Percentiles rank a stretch among this genome's conserved stretches.
Conservation (phyloP, 2,113 vertebrate species). For the Aramus guarauna region DNA sequence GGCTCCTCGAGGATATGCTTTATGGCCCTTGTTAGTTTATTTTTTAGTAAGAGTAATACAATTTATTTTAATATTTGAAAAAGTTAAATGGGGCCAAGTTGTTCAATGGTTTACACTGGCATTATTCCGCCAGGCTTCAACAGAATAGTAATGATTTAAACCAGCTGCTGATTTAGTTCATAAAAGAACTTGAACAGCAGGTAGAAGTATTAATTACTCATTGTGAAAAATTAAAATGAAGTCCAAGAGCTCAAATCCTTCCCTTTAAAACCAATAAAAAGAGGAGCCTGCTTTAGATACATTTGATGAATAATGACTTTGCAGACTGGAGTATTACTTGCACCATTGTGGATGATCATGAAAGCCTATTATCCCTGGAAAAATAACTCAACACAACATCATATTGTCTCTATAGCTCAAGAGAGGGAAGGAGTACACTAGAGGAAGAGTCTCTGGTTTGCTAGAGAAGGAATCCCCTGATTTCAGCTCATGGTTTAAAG, state of each 20-base stretch:
- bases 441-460: not conserved
- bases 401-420: not conserved
- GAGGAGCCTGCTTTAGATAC: not conserved
- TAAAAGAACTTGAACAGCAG: not conserved
- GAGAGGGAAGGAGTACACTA: not conserved
- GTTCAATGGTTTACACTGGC: not conserved
- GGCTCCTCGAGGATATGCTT: not conserved
- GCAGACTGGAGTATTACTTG: not conserved
- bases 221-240: not conserved
- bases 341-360: not conserved
- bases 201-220: not conserved
- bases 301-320: not conserved
- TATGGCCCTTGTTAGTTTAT: not conserved
- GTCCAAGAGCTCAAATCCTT: not conserved
- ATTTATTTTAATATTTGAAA: not conserved
- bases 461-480: not conserved
- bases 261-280: not conserved
- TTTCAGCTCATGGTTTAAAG: not conserved
- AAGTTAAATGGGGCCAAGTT: not conserved
- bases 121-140: not conserved
- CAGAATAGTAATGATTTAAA: not conserved
- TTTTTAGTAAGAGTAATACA: not conserved
- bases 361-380: not conserved
- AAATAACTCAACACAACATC: not conserved
- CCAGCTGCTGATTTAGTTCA: not conserved